Conservation (phyloP, 2,888 invertebrate genomes). For the Campoplex capitator region DNA sequence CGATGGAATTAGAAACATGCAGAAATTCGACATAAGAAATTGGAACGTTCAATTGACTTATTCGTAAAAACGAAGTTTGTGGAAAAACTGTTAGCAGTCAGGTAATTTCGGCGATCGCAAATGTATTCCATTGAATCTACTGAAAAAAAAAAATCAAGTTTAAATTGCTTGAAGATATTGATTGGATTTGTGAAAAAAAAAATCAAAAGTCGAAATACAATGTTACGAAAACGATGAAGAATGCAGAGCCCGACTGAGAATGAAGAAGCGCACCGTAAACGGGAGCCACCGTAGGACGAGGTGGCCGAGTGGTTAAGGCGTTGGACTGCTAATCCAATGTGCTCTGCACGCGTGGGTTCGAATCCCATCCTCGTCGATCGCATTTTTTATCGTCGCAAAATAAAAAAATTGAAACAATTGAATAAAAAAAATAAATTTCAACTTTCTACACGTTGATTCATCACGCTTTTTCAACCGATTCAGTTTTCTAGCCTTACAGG, state of each 20-base stretch:
- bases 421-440: not conserved
- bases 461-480: not conserved
- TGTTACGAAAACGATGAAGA: not conserved
- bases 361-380: slow-evolving; percentile 84
- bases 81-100: not conserved
- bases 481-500: not conserved
- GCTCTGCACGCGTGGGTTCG: slow-evolving; percentile 85
- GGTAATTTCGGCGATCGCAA: not conserved
- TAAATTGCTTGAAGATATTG: not conserved
- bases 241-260: not conserved
- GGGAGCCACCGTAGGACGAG: slow-evolving; percentile 64
- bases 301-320: slow-evolving; percentile 84
- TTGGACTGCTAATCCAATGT: slow-evolving; percentile 85
- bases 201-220: not conserved
- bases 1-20: not conserved
- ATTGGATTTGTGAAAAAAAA: not conserved
- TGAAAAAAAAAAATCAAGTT: not conserved
- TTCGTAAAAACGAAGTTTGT: not conserved
- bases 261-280: slow-evolving; percentile 55
- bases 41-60: not conserved
- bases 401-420: not conserved
- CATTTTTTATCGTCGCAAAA: slow-evolving; percentile 51
- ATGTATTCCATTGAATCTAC: not conserved
- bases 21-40: not conserved
- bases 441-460: not conserved